A percentile compares a stretch with the other conserved stretches of the same genome.
These are phyloP conservation scores for Campoplex nolae DNA, from an alignment of 2,888 invertebrate genomes.

Conservation along the genomic window DNA sequence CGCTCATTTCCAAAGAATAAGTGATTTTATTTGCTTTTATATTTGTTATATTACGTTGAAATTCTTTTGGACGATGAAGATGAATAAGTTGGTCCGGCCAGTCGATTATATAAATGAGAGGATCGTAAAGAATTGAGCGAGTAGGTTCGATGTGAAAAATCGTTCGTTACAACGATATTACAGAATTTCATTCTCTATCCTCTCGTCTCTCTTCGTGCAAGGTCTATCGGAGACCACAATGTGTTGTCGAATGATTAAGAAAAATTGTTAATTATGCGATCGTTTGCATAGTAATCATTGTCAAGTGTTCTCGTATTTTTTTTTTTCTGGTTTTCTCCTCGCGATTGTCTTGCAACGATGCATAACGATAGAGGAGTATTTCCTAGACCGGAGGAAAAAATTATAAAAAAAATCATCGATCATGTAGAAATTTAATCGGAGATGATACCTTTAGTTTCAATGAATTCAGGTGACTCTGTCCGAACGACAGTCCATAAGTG, in stretches of 20 bases:
- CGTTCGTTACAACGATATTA: background rate
- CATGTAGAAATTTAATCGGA: constrained; percentile 45
- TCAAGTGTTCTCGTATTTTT: constrained; percentile 1
- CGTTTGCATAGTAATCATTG: constrained; percentile 6
- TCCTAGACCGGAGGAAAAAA: background rate
- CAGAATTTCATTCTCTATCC: background rate
- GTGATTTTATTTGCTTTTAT: constrained; percentile 1
- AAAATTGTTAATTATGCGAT: background rate
- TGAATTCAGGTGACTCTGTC: constrained; percentile 65
- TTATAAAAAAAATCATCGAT: background rate
- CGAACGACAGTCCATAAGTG: constrained; percentile 66
- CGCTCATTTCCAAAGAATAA: constrained; percentile 17
- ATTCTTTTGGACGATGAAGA: background rate
- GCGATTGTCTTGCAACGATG: background rate
- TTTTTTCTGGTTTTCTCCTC: background rate
- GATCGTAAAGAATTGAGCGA: background rate
- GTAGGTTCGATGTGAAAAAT: background rate
- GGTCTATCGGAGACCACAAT: constrained; percentile 44
- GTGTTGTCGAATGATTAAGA: background rate
- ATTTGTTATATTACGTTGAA: background rate
- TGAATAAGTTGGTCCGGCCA: background rate
- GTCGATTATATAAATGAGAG: background rate
- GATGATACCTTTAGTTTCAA: constrained; percentile 53
- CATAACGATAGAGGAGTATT: constrained; percentile 10
- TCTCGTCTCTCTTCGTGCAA: background rate